Evolutionary conservation across 2,888 invertebrate species (phyloP), one percentile per base, ranked within the genome.

Genomic region (Cerastis leucographa): DNA sequence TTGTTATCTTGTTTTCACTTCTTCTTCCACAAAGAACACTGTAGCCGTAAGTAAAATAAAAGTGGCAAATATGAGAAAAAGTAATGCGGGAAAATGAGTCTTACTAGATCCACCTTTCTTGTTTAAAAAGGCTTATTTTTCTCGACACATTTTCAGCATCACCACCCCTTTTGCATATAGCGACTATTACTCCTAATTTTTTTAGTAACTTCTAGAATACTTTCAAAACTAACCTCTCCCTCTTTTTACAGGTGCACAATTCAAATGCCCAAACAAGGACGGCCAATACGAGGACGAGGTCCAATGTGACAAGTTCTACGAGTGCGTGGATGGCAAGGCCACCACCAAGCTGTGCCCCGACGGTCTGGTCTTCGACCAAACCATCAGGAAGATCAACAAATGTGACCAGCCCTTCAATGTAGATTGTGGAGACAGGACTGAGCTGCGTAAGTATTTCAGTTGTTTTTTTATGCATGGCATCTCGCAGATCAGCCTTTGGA

Each of bases 331-430:
- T 84, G 98, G 98, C 9, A 94, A 97, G 1, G 97, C 98, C 51
- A 97, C 96, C 84, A 97, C 98, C 88, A 98, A 98, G 93, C 94
- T 98, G 7, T 99, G 99, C 90, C 98, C 98, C 9, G 99, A 99
- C 93, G 99, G 99, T 80, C 97, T 99, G 56, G 98, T 99, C 70
- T 99, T 99, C 94, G 99, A 99, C 96, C 98, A 97, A 1, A 95
- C 97, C 86, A 98, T 98, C 93, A 97, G 98, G 90, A 98, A 98
- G 96, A 97, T 98, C 92, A 99, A 99, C 97, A 99, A 99, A 93
- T 99, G 99, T 92, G 99, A 99, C 95, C 98, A 99, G 92, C 98
- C 98, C 91, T 99, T 99, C 97, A 99, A 98, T 91, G 98, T 98
- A 35, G 99, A 99, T 93, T 99, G 99, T 91, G 98, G 98, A 71